Percentiles rank a stretch among this genome's conserved stretches.
Conservation (phyloP, 1,140 invertebrate genomes). For the Halyomorpha halys region DNA sequence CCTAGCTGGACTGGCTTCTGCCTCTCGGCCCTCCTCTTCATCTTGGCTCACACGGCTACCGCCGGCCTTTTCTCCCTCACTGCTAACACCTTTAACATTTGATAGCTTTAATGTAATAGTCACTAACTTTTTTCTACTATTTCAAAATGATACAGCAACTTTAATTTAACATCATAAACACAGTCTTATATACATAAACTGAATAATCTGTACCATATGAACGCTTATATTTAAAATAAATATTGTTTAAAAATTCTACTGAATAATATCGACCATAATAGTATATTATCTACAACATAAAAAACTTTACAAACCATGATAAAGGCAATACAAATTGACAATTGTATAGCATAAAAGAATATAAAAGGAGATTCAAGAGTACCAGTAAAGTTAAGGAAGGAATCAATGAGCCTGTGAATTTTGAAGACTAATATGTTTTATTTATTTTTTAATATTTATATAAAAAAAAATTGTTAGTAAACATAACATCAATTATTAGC, state of each 20-base stretch:
- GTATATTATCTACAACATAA: too few species aligned
- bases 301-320: too few species aligned
- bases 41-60: conserved; percentile 36
- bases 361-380: too few species aligned
- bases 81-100: conserved; percentile 39
- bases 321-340: too few species aligned
- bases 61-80: conserved; percentile 48
- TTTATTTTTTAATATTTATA: too few species aligned
- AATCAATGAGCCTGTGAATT: too few species aligned
- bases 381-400: too few species aligned
- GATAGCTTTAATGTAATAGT: background rate
- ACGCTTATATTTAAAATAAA: background rate
- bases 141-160: background rate
- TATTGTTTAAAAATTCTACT: background rate
- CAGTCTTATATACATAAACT: background rate
- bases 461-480: too few species aligned
- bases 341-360: too few species aligned
- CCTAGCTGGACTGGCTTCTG: conserved; percentile 37
- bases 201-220: background rate
- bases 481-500: too few species aligned
- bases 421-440: too few species aligned
- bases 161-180: background rate
- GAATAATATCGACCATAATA: too few species aligned
- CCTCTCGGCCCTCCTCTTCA: conserved; percentile 55
- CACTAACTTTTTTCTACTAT: background rate